A percentile compares a stretch with the other conserved stretches of the same genome.
These are phyloP conservation scores for Strix aluco DNA, from an alignment of 2,113 vertebrate genomes.

Conservation along the genomic window DNA sequence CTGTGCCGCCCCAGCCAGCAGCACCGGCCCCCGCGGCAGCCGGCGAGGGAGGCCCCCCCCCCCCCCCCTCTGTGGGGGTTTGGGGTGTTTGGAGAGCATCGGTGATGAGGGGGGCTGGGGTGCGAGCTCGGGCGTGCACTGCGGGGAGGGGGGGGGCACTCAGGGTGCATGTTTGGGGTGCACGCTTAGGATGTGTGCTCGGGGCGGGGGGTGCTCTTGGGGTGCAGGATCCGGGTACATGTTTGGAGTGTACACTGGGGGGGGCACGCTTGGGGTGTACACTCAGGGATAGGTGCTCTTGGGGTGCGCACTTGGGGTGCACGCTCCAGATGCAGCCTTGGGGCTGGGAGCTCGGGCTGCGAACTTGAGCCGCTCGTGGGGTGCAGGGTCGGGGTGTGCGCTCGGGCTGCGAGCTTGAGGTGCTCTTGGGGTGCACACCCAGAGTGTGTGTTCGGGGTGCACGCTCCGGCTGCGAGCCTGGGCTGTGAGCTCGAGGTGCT, in stretches of 20 bases:
- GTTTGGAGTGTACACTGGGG: neutral
- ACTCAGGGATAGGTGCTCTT: neutral
- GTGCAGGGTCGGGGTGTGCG: neutral
- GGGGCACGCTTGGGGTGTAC: neutral
- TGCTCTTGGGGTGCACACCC: neutral
- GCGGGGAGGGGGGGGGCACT: neutral
- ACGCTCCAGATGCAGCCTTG: neutral
- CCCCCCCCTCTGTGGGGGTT: fast-evolving
- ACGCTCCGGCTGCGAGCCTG: neutral
- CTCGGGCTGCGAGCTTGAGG: too few relatives aligned
- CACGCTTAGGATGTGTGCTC: neutral
- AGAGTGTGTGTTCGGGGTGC: neutral
- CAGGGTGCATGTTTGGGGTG: neutral
- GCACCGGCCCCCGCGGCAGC: neutral
- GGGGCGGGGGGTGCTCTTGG: neutral
- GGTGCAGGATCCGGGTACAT: neutral
- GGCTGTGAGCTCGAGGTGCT: neutral
- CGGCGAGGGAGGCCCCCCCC: neutral
- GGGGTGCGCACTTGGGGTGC: neutral
- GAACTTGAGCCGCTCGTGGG: neutral
- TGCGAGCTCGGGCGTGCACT: neutral
- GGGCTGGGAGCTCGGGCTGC: neutral
- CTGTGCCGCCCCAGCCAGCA: neutral
- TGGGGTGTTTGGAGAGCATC: neutral
- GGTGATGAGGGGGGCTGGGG: neutral